Evolutionary conservation across 2,888 invertebrate genomes (phyloP).

Genomic region (Scelioninae gen. 2): DNA sequence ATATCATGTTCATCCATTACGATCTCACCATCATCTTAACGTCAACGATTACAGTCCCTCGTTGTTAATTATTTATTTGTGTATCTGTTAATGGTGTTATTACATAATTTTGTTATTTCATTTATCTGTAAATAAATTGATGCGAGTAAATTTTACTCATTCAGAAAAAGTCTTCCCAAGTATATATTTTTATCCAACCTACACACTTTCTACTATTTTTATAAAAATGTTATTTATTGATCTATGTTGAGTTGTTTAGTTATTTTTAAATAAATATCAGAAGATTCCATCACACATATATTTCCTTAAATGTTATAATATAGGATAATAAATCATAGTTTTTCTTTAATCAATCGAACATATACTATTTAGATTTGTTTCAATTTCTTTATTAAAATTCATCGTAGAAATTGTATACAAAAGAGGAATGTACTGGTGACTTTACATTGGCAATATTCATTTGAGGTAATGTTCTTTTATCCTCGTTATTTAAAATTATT

Average conservation of each 20-base stretch:
- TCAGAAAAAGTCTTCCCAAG: too few species aligned
- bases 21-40: constrained; percentile 34
- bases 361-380: constrained; percentile 27
- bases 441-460: constrained; percentile 40
- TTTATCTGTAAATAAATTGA: constrained; percentile 51
- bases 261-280: too few species aligned
- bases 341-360: too few species aligned
- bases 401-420: constrained; percentile 55
- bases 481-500: too few species aligned
- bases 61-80: constrained; percentile 42
- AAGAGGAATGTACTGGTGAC: constrained; percentile 56
- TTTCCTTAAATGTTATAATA: too few species aligned
- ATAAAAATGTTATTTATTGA: too few species aligned
- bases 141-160: constrained; percentile 24
- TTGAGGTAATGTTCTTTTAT: constrained; percentile 11
- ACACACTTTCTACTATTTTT: too few species aligned
- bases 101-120: constrained; percentile 19
- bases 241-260: too few species aligned
- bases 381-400: constrained; percentile 55
- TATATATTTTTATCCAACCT: too few species aligned
- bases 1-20: constrained; percentile 30
- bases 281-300: too few species aligned
- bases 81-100: constrained; percentile 33
- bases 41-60: constrained; percentile 14
- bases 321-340: too few species aligned